Evolutionary conservation across 2,888 invertebrate genomes (phyloP), one percentile per base, ranked within the genome.

Genomic region (Darwinula stevensoni): DNA sequence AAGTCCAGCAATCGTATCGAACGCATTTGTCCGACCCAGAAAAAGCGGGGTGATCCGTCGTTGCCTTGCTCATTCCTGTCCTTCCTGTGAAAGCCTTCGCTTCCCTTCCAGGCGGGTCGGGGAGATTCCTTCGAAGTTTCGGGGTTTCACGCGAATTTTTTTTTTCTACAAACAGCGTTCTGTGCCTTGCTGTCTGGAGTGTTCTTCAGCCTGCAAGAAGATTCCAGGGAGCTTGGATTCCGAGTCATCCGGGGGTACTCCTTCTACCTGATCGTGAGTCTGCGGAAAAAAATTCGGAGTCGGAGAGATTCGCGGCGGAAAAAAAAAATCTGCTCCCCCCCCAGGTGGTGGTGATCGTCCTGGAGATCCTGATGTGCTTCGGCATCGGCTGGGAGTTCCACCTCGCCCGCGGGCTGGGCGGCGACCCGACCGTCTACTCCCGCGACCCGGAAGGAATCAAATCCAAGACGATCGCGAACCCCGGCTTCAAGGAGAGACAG

Each of bases 181-280:
- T 22, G 9, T n/a, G n/a, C n/a, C n/a, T 22, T n/a, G 9, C n/a
- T 22, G 6, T 6, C 22, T 9, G 22, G 22, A 22, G 22, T 22
- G 6, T 22, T 22, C 22, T 22, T 22, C 22, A 9, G 22, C 22
- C 22, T 22, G 6, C 22, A 6, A 22, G n/a, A n/a, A 6, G 22
- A 22, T 22, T 6, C 9, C 6, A 6, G 22, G 43, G 61, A 62
- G 41, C 62, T 58, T 47, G 75, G 75, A 35, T 75, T 71, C 51
- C 58, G 61, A 44, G 59, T 78, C 38, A 64, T 63, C 32, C 61
- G 75, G 43, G 74, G 76, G 39, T 68, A 72, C 47, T 75, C 72
- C 35, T 80, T 80, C 54, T 78, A 78, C 52, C 63, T 80, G 51
- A 75, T 76, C 66, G 78, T 76, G 53, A 50, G 34, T 16, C n/a